These are phyloP conservation scores for Siniperca undulata DNA, from an alignment of 2,797 vertebrate species.

Conservation along the genomic window DNA sequence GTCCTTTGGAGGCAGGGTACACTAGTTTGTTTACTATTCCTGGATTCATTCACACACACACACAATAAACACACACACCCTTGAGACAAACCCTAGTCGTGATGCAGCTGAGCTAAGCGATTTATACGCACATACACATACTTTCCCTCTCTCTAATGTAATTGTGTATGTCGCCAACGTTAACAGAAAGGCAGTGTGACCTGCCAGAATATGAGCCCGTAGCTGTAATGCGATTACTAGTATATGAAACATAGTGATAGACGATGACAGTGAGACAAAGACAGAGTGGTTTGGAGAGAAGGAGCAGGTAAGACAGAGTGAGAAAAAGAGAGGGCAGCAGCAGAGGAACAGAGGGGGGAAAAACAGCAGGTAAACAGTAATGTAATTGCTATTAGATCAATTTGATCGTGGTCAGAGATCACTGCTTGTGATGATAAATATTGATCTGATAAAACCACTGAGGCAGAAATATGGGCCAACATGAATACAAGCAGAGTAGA, in stretches of 20 bases:
- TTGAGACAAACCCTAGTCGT: constrained; percentile 45
- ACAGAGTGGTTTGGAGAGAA: constrained; percentile 38
- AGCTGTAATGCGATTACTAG: constrained; percentile 63
- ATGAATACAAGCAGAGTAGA: constrained; percentile 31
- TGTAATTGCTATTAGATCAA: constrained; percentile 79
- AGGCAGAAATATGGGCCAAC: constrained; percentile 60
- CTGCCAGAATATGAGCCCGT: constrained; percentile 59
- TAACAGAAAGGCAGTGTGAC: constrained; percentile 72
- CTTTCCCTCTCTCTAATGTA: constrained; percentile 50
- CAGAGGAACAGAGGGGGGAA: neutral
- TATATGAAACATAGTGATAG: constrained; percentile 66
- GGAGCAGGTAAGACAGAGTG: constrained; percentile 36
- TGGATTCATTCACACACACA: constrained; percentile 40
- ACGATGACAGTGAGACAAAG: constrained; percentile 54
- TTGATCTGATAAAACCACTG: constrained; percentile 79
- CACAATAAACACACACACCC: constrained; percentile 32
- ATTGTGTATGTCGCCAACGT: constrained; percentile 61
- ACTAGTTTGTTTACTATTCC: constrained; percentile 53
- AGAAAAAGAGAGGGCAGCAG: constrained; percentile 5
- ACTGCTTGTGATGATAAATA: constrained; percentile 79
- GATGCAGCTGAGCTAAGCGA: constrained; percentile 64
- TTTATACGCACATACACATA: constrained; percentile 40
- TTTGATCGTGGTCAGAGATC: constrained; percentile 78
- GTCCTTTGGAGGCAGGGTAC: constrained; percentile 37
- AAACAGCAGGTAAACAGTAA: constrained; percentile 67